Evolutionary conservation across 2,113 vertebrate species (phyloP), one percentile per base, ranked within the genome.

Genomic region (Channa argus): DNA sequence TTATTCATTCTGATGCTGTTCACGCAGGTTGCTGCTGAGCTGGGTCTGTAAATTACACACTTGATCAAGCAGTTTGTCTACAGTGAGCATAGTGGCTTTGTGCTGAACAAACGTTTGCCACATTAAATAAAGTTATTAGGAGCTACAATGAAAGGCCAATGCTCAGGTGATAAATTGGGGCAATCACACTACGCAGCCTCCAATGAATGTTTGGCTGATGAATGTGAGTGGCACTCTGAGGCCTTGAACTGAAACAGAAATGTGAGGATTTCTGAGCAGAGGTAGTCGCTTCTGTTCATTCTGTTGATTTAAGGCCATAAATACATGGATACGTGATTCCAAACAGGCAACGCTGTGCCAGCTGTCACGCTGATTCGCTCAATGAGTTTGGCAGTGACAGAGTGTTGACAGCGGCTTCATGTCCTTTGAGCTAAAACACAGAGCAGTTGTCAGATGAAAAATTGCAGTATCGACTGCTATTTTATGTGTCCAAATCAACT

Each of bases 111-210:
- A 54, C n/a, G 1, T 3, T 15, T 39, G 54, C 37, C 52, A 71
- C 69, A 58, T 85, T 75, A 70, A 80, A 83, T 53, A 60, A 82
- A 55, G 61, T 38, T 65, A 86, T 83, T 66, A 86, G 61, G 53
- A 50, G 44, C 53, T 47, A 66, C 61, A 77, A 38, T 64, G 71
- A 74, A 62, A 15, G 47, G 67, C 5, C 47, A n/a, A 34, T 52
- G 41, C 61, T 37, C 34, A 70, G 43, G 78, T 73, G 78, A 89
- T 79, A 62, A 77, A 88, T 44, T 13, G 34, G 34, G 51, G 39
- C 41, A 51, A 63, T 67, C 15, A 9, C 47, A 47, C 15, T 39
- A 63, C 2, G 41, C 24, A 71, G 63, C 44, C 70, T 47, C 13
- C 3, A 3, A 44, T 43, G 15, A 0, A n/a, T 47, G 5, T 47